Base-by-base conservation (phyloP, 2,888 invertebrate genomes). In the Lymantria monacha region DNA sequence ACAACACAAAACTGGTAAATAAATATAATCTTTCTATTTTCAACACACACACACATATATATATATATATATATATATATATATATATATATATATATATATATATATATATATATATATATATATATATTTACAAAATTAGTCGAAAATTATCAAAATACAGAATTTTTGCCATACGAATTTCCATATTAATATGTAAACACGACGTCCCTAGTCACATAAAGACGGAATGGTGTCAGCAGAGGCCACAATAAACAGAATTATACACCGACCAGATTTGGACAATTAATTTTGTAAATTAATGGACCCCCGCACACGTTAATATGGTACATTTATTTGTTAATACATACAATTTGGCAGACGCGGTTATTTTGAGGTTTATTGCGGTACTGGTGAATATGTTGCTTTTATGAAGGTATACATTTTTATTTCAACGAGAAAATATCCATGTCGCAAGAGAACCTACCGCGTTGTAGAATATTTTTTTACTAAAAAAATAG, bases 261-360 rank as follows among this genome's bases (percentile, higher is more conserved):
- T 61, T 55, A 53, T 66, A 64, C 68, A 61, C 57, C 30, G 30
- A 61, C 66, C 74, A 71, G 79, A 76, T 77, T 74, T 75, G 59
- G 44, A 53, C 64, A 73, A 74, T 77, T 76, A 74, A 74, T 75
- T 76, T 69, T 58, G 62, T 56, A 57, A 74, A 72, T 67, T 68
- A 68, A 68, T 62, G 66, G 55, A 59, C 61, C 55, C 61, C 55
- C 33, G 44, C 57, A 46, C 45, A 56, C 55, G 55, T 67, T 65
- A 51, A 67, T 67, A 55, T 59, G 51, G 41, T 41, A 51, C 51
- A 65, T 59, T 67, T 53, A 66, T 65, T 65, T 65, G 65, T 52
- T 63, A 67, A 66, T 66, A 59, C 30, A 33, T 42, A 50, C 43
- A 46, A 61, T 63, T 57, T 52, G 45, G 46, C 52, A 52, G 52